Conservation (phyloP, 1,140 invertebrate species). For the Popillia japonica region DNA sequence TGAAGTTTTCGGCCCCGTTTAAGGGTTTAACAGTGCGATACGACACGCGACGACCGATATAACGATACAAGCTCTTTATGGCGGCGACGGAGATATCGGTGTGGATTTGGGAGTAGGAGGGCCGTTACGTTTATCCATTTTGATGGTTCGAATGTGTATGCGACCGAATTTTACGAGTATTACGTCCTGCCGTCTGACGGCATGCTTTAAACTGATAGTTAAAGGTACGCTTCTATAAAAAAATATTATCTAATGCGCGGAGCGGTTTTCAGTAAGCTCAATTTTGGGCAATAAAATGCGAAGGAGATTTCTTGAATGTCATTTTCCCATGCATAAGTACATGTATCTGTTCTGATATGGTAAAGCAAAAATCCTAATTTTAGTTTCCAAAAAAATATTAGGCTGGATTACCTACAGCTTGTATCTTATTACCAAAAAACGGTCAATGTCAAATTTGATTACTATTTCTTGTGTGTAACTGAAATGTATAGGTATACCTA, state of each 20-base stretch:
- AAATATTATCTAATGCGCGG: not conserved
- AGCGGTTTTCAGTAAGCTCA: not conserved
- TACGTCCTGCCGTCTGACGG: conserved; percentile 29
- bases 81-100: conserved; percentile 24
- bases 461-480: too few species aligned
- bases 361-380: too few species aligned
- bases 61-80: conserved; percentile 32
- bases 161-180: conserved; percentile 30
- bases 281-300: conserved; percentile 24
- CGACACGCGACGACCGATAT: conserved; percentile 24
- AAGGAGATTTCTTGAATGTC: not conserved
- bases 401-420: too few species aligned
- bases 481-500: too few species aligned
- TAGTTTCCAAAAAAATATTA: too few species aligned
- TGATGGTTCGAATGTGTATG: conserved; percentile 31
- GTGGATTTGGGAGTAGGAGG: not conserved
- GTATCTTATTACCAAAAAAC: too few species aligned
- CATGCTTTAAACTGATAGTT: conserved; percentile 28
- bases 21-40: conserved; percentile 31
- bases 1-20: conserved; percentile 22
- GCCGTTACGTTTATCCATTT: conserved; percentile 28
- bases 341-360: too few species aligned
- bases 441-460: too few species aligned
- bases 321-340: too few species aligned
- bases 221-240: conserved; percentile 24